Conservation (phyloP, 2,888 invertebrate species). For the Microplitis manilae region DNA sequence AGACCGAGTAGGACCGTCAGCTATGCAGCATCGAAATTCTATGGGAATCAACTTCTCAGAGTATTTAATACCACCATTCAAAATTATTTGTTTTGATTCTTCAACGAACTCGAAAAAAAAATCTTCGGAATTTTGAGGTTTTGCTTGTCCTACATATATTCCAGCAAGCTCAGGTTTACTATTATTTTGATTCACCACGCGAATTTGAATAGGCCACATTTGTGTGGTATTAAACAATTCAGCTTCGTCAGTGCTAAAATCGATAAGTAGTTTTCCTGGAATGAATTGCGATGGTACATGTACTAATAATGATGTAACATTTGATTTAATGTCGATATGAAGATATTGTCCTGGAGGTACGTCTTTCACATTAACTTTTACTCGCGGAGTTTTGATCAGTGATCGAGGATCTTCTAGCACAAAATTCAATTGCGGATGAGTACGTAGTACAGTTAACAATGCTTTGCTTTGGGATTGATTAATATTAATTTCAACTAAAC, state of each 20-base stretch:
- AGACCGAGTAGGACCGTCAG: slow-evolving; percentile 38
- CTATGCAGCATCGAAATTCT: slow-evolving; percentile 29
- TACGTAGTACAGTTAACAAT: slow-evolving; percentile 4
- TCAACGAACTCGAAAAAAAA: slow-evolving; percentile 29
- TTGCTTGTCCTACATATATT: slow-evolving; percentile 12
- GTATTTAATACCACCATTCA: slow-evolving; percentile 25
- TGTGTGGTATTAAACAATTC: not conserved
- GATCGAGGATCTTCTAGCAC: slow-evolving; percentile 17
- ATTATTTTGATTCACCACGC: not conserved
- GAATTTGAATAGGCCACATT: slow-evolving; percentile 21
- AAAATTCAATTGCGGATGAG: not conserved
- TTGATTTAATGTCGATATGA: slow-evolving; percentile 21
- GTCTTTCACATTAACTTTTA: not conserved
- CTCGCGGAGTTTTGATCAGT: slow-evolving; percentile 11
- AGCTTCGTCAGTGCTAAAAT: slow-evolving; percentile 24
- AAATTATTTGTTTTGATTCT: slow-evolving; percentile 20
- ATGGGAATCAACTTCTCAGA: slow-evolving; percentile 9
- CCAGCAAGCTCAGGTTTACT: slow-evolving; percentile 5
- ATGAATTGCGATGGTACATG: not conserved
- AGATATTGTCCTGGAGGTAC: slow-evolving; percentile 28
- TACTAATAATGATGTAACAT: not conserved
- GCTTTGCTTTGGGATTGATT: slow-evolving; percentile 20
- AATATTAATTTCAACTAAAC: not conserved
- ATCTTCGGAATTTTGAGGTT: slow-evolving; percentile 7
- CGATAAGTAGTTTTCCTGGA: slow-evolving; percentile 1